Conservation (phyloP, 1,140 invertebrate genomes). For the Periplaneta americana region DNA sequence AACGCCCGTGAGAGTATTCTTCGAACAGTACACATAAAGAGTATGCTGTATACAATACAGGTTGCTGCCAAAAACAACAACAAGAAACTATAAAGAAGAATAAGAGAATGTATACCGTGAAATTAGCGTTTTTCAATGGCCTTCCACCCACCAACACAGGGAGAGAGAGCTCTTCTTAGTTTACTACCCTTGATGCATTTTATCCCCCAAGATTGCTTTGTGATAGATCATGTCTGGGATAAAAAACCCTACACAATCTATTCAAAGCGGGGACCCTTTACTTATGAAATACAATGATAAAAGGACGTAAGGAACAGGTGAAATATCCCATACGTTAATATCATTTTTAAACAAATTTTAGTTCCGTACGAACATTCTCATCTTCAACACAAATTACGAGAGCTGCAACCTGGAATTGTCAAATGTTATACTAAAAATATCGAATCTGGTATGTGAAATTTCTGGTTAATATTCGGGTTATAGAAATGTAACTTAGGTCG, state of each 20-base stretch:
- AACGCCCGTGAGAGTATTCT: no score
- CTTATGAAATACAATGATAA: neutral
- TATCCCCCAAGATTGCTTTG: neutral
- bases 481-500: no score
- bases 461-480: no score
- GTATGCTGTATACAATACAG: neutral
- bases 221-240: neutral
- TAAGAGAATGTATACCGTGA: neutral
- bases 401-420: no score
- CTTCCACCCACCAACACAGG: neutral
- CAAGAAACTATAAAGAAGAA: neutral
- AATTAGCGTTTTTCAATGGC: neutral
- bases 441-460: no score
- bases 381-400: no score
- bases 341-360: no score
- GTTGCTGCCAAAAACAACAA: neutral
- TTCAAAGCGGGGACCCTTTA: neutral
- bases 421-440: no score
- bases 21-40: no score
- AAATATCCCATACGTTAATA: no score
- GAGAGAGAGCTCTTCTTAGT: neutral
- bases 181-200: neutral
- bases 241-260: neutral
- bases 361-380: no score
- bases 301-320: neutral